Conservation (phyloP, 2,113 vertebrate genomes). For the Piprites chloris region DNA sequence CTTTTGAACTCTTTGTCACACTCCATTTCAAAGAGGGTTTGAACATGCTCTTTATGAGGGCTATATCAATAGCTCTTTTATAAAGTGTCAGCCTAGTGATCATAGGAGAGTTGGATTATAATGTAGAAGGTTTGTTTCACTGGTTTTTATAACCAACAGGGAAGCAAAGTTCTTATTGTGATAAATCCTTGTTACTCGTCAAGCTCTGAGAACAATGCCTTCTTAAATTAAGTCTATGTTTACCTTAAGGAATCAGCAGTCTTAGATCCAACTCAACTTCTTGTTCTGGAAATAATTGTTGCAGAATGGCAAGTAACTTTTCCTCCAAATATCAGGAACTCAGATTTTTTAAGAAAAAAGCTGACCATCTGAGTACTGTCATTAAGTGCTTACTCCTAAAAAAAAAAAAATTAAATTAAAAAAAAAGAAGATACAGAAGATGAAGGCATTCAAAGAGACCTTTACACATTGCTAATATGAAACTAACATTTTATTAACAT, state of each 20-base stretch:
- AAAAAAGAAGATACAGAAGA: background rate
- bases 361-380: accelerated
- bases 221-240: background rate
- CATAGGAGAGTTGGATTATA: background rate
- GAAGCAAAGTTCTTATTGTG: background rate
- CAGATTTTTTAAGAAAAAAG: background rate
- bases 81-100: background rate
- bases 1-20: background rate
- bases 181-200: background rate
- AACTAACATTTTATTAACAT: background rate
- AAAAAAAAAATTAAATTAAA: background rate
- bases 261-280: background rate
- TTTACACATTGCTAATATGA: background rate
- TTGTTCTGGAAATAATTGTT: background rate
- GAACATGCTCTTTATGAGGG: background rate
- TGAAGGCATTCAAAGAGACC: background rate
- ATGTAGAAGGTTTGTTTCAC: background rate
- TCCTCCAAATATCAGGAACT: background rate
- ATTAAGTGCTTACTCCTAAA: background rate
- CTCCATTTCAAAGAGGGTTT: background rate
- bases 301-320: background rate
- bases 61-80: background rate
- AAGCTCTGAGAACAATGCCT: background rate
- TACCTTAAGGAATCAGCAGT: background rate
- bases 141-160: background rate